Evolutionary conservation across 2,113 vertebrate genomes (phyloP).

Genomic region (Cynocephalus volans): DNA sequence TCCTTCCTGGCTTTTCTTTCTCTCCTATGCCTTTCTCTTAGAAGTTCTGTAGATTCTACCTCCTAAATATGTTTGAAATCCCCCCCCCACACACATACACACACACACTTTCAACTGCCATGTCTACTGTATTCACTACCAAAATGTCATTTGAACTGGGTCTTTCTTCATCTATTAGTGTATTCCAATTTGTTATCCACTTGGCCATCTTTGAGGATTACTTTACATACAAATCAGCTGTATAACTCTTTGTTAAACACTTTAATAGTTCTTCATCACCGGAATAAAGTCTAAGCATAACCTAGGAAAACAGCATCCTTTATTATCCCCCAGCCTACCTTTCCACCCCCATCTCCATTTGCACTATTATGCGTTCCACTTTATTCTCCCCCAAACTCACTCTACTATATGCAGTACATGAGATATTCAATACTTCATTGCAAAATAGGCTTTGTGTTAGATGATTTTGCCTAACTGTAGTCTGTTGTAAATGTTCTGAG

Average conservation of each 20-base stretch:
- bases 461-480: too few relatives aligned
- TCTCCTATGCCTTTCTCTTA: neutral
- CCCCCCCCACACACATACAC: too few relatives aligned
- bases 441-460: too few relatives aligned
- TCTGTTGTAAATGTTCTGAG: too few relatives aligned
- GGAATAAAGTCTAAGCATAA: neutral
- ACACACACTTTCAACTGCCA: neutral
- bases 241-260: neutral
- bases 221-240: neutral
- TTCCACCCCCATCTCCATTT: neutral
- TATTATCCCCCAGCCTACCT: too few relatives aligned
- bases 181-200: neutral
- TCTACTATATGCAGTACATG: too few relatives aligned
- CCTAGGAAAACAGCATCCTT: accelerated
- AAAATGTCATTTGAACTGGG: neutral
- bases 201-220: neutral
- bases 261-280: neutral
- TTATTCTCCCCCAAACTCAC: neutral
- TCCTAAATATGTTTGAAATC: neutral
- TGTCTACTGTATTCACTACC: neutral
- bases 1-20: neutral
- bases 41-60: neutral
- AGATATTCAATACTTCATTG: too few relatives aligned
- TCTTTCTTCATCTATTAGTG: neutral
- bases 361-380: neutral